These are phyloP conservation scores for Monomorium pharaonis DNA, from an alignment of 1,140 invertebrate genomes.

Conservation along the genomic window DNA sequence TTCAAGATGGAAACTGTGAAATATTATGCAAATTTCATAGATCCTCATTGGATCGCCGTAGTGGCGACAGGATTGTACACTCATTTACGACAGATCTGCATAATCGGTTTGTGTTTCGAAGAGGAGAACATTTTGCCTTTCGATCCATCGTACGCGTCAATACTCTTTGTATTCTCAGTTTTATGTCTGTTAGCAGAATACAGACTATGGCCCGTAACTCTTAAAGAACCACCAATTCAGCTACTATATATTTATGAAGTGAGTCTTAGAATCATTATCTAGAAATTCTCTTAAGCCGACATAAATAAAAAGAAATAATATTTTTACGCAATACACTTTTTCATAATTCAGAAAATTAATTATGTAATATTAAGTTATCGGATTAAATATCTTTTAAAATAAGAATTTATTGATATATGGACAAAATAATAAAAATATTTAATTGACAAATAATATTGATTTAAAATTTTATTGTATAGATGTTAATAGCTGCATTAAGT, in stretches of 20 bases:
- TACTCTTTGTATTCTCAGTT: slow-evolving; percentile 80
- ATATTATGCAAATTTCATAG: slow-evolving; percentile 76
- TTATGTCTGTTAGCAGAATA: slow-evolving; percentile 82
- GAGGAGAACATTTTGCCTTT: slow-evolving; percentile 70
- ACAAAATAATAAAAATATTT: not conserved
- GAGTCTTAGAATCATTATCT: not conserved
- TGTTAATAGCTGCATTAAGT: slow-evolving; percentile 81
- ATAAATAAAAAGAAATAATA: not conserved
- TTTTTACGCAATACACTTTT: not conserved
- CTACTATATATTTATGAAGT: slow-evolving; percentile 83
- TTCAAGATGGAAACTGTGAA: slow-evolving; percentile 75
- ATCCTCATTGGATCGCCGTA: slow-evolving; percentile 82
- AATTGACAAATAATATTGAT: not conserved
- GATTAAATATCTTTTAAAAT: not conserved
- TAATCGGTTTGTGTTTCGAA: slow-evolving; percentile 82
- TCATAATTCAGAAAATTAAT: not conserved
- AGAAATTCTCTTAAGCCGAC: not conserved
- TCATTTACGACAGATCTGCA: slow-evolving; percentile 81
- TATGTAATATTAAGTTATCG: not conserved
- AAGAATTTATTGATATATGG: not conserved
- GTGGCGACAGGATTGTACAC: slow-evolving; percentile 81
- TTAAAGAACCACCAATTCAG: slow-evolving; percentile 82
- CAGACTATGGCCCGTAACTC: slow-evolving; percentile 81
- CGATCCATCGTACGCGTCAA: slow-evolving; percentile 79
- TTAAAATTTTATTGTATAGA: slow-evolving; percentile 67